Evolutionary conservation across 2,797 vertebrate species (phyloP), one percentile per base, ranked within the genome.

Genomic region (Pogonophryne albipinna): DNA sequence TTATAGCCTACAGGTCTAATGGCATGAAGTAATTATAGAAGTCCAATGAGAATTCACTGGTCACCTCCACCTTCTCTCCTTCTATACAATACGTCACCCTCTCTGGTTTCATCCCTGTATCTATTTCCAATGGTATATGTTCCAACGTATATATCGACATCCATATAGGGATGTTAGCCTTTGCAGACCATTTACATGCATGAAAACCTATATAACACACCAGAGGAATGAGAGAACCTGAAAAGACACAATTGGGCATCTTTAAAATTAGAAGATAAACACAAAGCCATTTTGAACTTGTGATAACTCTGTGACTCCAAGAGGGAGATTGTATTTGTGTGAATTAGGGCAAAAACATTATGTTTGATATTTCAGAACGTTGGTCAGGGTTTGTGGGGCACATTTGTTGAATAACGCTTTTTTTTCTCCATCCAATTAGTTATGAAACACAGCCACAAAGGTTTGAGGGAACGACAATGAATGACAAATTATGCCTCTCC

Each of bases 21-120:
- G 84, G 84, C 85, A 85, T 91, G 73, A 88, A 86, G 90, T 93
- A 93, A 94, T 93, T 94, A 94, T 90, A 91, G 84, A 87, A 78
- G 74, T 82, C 87, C 85, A 67, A 77, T 75, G 87, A 92, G 86
- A 91, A 90, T 90, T 91, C 71, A 85, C 56, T 74, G 76, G 87
- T 85, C 84, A 84, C 84, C 78, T 70, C 82, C 70, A 67, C 70
- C 49, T 68, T 80, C 62, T 69, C 69, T 66, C 63, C 76, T 11
- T 42, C 45, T 60, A 20, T 74, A 31, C 47, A 52, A 50, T 45
- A 47, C 15, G 10, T 56, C 42, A 50, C 31, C 45, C 17, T n/a
- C 13, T 57, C 12, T 79, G 6, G 34, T 34, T 20, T 10, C 14
- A 4, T 41, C 7, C 12, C 12, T 8, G 11, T 53, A 8, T 64